phyloP scores from a whole-genome alignment of 2,113 vertebrate species.

The Rana temporaria region DNA sequence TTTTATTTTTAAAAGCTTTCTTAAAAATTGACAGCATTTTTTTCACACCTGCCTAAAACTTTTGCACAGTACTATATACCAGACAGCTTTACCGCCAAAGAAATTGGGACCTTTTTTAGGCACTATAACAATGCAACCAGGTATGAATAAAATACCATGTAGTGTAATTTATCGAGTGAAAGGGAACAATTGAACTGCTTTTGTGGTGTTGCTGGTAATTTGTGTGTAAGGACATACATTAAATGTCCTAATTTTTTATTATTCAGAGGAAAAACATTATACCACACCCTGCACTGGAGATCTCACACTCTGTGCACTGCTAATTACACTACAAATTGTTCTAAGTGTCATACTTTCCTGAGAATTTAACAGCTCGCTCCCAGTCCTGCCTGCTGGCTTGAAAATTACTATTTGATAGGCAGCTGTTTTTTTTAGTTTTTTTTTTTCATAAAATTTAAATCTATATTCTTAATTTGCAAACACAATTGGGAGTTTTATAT shows the following conservation, averaged over 20 bases:
- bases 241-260: background rate
- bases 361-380: constrained; percentile 60
- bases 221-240: too few species aligned
- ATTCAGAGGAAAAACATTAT: constrained; percentile 18
- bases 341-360: constrained; percentile 63
- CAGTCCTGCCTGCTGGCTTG: background rate
- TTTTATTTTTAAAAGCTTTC: too few species aligned
- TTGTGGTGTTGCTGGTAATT: too few species aligned
- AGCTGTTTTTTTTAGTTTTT: constrained; percentile 57
- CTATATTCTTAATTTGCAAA: constrained; percentile 30
- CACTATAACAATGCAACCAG: too few species aligned
- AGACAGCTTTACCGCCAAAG: too few species aligned
- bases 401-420: constrained; percentile 58
- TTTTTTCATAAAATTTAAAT: background rate
- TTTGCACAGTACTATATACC: too few species aligned
- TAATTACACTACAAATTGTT: constrained; percentile 61
- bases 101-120: too few species aligned
- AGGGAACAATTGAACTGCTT: too few species aligned
- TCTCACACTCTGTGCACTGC: constrained; percentile 7
- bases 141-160: too few species aligned
- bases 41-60: too few species aligned
- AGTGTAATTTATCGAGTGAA: too few species aligned
- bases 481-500: constrained; percentile 35
- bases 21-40: too few species aligned
- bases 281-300: constrained; percentile 39